Percentiles rank a stretch among this genome's conserved stretches.
Evolutionary conservation across 2,888 invertebrate genomes (phyloP).

Genomic region (Acronicta psi): DNA sequence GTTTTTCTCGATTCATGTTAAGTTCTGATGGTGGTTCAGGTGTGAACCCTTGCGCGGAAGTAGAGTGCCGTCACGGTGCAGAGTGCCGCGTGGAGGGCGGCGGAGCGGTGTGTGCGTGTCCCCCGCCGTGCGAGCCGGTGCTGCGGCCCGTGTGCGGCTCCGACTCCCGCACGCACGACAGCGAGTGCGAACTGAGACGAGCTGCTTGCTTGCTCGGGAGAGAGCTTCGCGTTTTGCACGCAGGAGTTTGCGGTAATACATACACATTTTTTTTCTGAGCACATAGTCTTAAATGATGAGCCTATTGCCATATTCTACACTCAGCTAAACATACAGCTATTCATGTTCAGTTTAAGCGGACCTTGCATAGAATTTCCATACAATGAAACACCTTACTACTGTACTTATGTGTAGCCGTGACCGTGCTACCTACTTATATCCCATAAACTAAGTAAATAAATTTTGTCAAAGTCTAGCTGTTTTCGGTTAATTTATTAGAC

Average conservation of each 20-base stretch:
- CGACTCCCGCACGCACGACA: slow-evolving; percentile 95
- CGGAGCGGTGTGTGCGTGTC: slow-evolving; percentile 96
- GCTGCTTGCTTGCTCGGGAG: slow-evolving; percentile 91
- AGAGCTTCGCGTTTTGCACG: slow-evolving; percentile 81
- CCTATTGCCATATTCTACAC: too few species aligned
- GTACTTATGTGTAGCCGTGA: too few species aligned
- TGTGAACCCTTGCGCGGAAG: slow-evolving; percentile 94
- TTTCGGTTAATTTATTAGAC: too few species aligned
- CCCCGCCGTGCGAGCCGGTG: slow-evolving; percentile 93
- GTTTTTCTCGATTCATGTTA: too few species aligned
- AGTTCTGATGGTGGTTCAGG: slow-evolving; percentile 81
- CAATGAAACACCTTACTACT: too few species aligned
- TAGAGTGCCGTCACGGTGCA: slow-evolving; percentile 93
- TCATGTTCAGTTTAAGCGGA: too few species aligned
- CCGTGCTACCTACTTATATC: too few species aligned
- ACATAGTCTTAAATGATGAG: too few species aligned
- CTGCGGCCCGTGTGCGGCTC: slow-evolving; percentile 95
- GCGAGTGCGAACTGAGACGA: slow-evolving; percentile 94
- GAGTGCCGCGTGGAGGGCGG: slow-evolving; percentile 94
- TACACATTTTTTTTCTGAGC: background rate
- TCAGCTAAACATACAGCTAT: too few species aligned
- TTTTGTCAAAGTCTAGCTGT: too few species aligned
- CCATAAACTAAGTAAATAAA: too few species aligned
- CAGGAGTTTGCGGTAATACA: slow-evolving; percentile 85
- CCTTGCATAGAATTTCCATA: too few species aligned